A percentile compares a stretch with the other conserved stretches of the same genome.
These are phyloP conservation scores for Aptenodytes forsteri DNA, from an alignment of 2,113 vertebrate species.

Conservation along the genomic window DNA sequence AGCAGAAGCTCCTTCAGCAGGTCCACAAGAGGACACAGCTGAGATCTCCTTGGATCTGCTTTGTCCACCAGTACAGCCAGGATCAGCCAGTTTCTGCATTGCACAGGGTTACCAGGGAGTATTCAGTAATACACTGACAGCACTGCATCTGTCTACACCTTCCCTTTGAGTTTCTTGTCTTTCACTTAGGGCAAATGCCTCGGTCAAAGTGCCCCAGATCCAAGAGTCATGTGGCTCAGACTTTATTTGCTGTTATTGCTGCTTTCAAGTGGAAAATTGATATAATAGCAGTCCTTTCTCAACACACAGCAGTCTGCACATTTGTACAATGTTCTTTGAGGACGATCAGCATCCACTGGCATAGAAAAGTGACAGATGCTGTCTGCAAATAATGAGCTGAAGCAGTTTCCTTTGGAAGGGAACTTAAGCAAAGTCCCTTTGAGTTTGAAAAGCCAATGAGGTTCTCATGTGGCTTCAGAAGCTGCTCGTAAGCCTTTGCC, in stretches of 20 bases:
- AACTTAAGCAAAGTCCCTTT: slow-evolving; percentile 50
- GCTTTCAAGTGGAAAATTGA: slow-evolving; percentile 72
- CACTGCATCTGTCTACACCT: not conserved
- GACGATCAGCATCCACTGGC: slow-evolving; percentile 45
- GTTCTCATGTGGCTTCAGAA: not conserved
- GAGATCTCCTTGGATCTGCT: too few relatives aligned
- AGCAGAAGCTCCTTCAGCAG: not conserved
- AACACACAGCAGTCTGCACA: slow-evolving; percentile 55
- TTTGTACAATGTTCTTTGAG: slow-evolving; percentile 52
- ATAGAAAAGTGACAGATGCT: slow-evolving; percentile 65
- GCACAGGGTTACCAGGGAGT: not conserved
- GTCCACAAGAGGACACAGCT: not conserved
- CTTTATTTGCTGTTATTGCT: slow-evolving; percentile 71
- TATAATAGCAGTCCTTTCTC: slow-evolving; percentile 61
- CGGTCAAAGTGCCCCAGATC: slow-evolving; percentile 32
- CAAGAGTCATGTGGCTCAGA: slow-evolving; percentile 15
- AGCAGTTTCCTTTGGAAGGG: slow-evolving; percentile 48
- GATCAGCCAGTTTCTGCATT: not conserved
- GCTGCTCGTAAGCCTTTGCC: not conserved
- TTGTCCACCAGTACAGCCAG: not conserved
- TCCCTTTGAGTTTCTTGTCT: not conserved
- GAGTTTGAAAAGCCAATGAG: slow-evolving; percentile 44
- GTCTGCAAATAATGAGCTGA: slow-evolving; percentile 67
- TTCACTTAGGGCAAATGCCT: not conserved
- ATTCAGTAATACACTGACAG: not conserved